Evolutionary conservation across 2,113 vertebrate genomes (phyloP).

Genomic region (Rhipidura dahli): DNA sequence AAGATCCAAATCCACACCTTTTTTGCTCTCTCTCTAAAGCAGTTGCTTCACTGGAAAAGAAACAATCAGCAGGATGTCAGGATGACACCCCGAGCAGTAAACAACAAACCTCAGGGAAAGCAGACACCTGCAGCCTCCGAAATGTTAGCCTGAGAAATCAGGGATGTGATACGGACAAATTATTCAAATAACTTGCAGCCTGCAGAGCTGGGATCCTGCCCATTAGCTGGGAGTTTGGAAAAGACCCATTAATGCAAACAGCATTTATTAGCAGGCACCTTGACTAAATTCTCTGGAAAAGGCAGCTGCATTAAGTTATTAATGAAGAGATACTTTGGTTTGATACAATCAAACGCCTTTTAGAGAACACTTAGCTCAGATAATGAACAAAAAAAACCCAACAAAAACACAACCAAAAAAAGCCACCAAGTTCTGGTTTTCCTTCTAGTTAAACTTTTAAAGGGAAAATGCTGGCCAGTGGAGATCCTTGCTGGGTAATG

Average conservation of each 20-base stretch:
- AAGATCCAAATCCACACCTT: not conserved
- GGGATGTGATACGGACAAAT: not conserved
- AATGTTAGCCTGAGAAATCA: not conserved
- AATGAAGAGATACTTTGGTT: slow-evolving; percentile 1
- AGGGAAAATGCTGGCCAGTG: not conserved
- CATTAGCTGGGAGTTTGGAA: slow-evolving; percentile 23
- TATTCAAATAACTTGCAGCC: slow-evolving; percentile 8
- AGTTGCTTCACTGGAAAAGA: not conserved
- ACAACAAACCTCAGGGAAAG: not conserved
- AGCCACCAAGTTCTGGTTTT: not conserved
- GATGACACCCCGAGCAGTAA: not conserved
- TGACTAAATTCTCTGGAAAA: not conserved
- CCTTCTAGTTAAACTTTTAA: not conserved
- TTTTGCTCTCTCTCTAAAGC: not conserved
- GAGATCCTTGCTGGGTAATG: not conserved
- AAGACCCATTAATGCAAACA: slow-evolving; percentile 37
- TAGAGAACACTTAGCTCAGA: not conserved
- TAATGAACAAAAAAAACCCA: not conserved
- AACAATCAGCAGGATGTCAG: not conserved
- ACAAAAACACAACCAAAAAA: not conserved
- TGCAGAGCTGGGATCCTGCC: not conserved
- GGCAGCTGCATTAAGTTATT: slow-evolving; percentile 29
- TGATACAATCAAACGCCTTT: not conserved
- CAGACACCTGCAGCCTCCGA: not conserved
- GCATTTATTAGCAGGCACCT: slow-evolving; percentile 9